Base-by-base conservation (phyloP, 1,140 invertebrate genomes). In the Condylostylus longicornis region DNA sequence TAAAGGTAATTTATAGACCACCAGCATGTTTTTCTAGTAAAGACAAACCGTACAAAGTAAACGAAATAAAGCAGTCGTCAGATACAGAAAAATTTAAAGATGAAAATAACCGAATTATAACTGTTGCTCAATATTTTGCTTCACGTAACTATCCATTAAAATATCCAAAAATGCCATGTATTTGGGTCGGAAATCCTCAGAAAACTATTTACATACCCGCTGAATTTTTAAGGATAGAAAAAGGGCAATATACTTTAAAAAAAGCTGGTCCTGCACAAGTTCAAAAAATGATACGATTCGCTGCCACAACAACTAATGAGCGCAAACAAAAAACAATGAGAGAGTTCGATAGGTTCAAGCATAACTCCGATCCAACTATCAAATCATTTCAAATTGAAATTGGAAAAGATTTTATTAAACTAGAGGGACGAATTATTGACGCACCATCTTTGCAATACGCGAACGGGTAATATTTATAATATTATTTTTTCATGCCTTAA, bases 241-340 rank as follows among this genome's bases (percentile, higher is more conserved):
- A 56, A 33, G 74, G 73, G 1, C 79, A 83, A 60, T 62, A 70
- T 30, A 27, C 33, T 25, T 14, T 64, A 38, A 64, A 58, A 28
- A 68, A 70, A 32, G 50, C 67, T 28, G 61, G 58, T 4, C 49
- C 61, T 7, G 51, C 23, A 0, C 78, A 82, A 54, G 72, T 79
- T 1, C 40, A 65, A 1, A 58, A 48, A 0, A 79, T 84, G 76
- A 78, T 85, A 1, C 56, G 46, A 22, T 60, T 60, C 28, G 70
- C 79, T 2, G 79, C 79, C 2, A 78, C 72, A 1, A 47, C 58
- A 5, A 72, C 79, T 0, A 46, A 63, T 3, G 50, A 45, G 1
- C 64, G 80, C 0, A 75, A 75, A 47, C 2, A 41, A 0, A 81
- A 75, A 49, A 83, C 83, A 18, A 58, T 70, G 46, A 51, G 70